A percentile compares a stretch with the other conserved stretches of the same genome.
phyloP scores from a whole-genome alignment of 2,888 invertebrate genomes.

The Drosophila austrosaltans region DNA sequence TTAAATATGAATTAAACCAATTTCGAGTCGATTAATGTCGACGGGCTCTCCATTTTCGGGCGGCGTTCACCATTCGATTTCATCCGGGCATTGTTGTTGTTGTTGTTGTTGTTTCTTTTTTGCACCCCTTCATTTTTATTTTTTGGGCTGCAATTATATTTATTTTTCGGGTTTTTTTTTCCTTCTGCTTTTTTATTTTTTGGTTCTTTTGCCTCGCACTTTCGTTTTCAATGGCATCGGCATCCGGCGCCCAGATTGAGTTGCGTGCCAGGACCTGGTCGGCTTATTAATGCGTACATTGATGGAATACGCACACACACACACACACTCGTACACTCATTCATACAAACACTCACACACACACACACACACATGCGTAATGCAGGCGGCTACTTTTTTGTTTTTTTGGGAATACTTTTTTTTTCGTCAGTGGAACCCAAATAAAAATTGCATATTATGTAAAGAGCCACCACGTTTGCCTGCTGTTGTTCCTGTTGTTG shows the following conservation, averaged over 20 bases:
- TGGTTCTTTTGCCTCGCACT: constrained; percentile 45
- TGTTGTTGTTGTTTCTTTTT: constrained; percentile 16
- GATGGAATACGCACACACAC: constrained; percentile 75
- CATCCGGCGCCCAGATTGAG: constrained; percentile 57
- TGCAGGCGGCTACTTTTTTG: constrained; percentile 55
- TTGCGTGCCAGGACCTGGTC: constrained; percentile 43
- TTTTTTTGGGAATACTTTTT: constrained; percentile 44
- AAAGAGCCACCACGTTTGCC: constrained; percentile 55
- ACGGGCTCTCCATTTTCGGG: constrained; percentile 52
- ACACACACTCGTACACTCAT: constrained; percentile 14
- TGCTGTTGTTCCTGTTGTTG: constrained; percentile 35
- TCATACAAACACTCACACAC: constrained; percentile 17
- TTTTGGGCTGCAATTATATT: constrained; percentile 68
- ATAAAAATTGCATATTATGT: constrained; percentile 80
- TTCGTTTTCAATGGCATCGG: constrained; percentile 58
- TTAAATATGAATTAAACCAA: constrained; percentile 82
- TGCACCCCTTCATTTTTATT: constrained; percentile 23
- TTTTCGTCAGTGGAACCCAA: constrained; percentile 51
- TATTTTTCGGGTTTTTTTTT: constrained; percentile 57
- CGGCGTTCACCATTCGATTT: constrained; percentile 32
- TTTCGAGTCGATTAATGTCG: constrained; percentile 80
- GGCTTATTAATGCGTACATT: constrained; percentile 80
- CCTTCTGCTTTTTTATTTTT: constrained; percentile 29
- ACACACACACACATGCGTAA: constrained; percentile 61
- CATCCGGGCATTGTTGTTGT: constrained; percentile 1